Base-by-base conservation (phyloP, 2,797 vertebrate genomes). In the Arctocebus calabarensis region DNA sequence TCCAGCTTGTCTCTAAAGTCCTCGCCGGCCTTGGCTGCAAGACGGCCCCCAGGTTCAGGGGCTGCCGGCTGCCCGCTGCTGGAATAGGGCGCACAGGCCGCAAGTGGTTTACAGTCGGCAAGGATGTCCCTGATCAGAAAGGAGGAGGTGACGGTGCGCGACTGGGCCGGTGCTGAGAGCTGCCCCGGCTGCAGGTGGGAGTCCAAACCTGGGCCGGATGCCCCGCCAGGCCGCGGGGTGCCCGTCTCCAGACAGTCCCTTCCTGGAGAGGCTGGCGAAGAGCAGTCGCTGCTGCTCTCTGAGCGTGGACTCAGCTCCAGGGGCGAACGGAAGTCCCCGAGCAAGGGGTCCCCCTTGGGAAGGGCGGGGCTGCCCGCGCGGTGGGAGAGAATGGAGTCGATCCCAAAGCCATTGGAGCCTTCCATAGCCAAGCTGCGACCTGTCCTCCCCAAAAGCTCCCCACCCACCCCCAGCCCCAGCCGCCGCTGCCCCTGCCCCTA, bases 71-170 rank as follows among this genome's bases (percentile, higher is more conserved):
- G 99, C 97, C 99, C 99, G 95, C 99, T 99, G 97, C 99, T 99
- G 86, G 99, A 99, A 96, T 99, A 99, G 17, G 99, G 99, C 4
- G 99, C 99, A 94, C 99, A 99, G 96, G 99, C 99, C 7, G 99
- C 99, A 88, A 99, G 98, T 1, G 99, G 99, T 89, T 99, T 99
- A 98, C 99, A 99, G 98, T 99, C 99, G 84, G 99, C 99, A 82
- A 99, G 98, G 97, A 99, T 99, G 97, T 99, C 99, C 98, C 99
- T 99, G 98, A 99, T 99, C 96, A 99, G 98, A 98, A 99, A 99
- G 90, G 99, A 99, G 85, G 99, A 99, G 97, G 99, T 99, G 98
- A 99, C 99, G 66, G 99, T 99, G 98, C 99, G 98, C 96, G 99
- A 99, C 98, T 99, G 99, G 70, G 99, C 99, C 19, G 99, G 99